Conservation (phyloP, 2,113 vertebrate genomes). For the Bufo bufo region DNA sequence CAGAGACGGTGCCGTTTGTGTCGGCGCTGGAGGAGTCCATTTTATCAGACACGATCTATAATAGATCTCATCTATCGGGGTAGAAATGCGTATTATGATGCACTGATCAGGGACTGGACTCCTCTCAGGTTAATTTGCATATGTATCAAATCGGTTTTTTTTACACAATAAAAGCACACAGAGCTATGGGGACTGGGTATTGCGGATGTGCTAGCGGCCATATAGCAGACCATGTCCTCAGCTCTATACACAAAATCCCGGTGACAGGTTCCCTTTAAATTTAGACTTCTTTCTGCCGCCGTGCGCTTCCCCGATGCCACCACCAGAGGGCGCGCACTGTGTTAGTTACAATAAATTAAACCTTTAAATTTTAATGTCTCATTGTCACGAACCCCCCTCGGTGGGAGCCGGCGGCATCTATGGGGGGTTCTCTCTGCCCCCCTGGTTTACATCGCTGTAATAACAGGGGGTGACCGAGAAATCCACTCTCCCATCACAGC, state of each 20-base stretch:
- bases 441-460: not conserved
- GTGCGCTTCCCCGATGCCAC: slow-evolving; percentile 60
- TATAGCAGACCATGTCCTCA: no score
- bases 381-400: not conserved
- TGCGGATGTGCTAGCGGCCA: no score
- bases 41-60: not conserved
- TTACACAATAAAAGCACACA: no score
- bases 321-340: slow-evolving; percentile 81
- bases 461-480: not conserved
- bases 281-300: not conserved
- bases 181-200: no score
- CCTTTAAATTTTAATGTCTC: slow-evolving; percentile 22
- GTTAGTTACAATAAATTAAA: slow-evolving; percentile 78
- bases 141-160: no score
- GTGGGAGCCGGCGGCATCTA: not conserved
- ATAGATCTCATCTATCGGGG: not conserved
- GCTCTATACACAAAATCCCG: not conserved
- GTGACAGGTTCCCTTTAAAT: slow-evolving; percentile 52
- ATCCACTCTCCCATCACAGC: slow-evolving; percentile 54
- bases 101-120: no score
- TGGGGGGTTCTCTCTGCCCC: not conserved
- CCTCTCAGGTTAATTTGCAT: no score
- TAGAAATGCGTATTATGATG: not conserved
- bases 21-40: not conserved
- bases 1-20: not conserved